Conservation (phyloP, 2,113 vertebrate species). For the Xiphorhynchus elegans region DNA sequence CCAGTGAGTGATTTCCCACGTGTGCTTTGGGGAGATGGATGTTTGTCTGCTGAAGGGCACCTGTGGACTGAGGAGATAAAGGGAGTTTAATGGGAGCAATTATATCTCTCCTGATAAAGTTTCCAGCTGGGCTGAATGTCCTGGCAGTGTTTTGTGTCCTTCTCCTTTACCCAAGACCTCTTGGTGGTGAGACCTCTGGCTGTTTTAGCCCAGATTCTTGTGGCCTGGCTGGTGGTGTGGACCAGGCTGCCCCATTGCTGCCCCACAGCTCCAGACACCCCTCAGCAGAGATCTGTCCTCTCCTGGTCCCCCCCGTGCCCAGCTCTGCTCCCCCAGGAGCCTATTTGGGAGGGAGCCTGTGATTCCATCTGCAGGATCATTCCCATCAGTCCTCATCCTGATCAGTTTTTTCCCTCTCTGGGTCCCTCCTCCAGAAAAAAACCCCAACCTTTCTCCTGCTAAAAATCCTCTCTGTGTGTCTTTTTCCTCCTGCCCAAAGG, state of each 20-base stretch:
- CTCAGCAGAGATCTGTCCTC: background rate
- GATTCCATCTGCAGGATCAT: too few species aligned
- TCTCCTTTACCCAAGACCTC: background rate
- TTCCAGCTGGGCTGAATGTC: background rate
- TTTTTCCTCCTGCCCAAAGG: background rate
- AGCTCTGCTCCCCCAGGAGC: background rate
- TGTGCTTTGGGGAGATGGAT: background rate
- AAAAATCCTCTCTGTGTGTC: background rate
- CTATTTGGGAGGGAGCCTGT: too few species aligned
- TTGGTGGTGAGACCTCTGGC: background rate
- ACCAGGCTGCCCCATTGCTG: background rate
- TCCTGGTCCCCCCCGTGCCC: background rate
- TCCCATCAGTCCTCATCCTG: background rate
- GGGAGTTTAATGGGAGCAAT: background rate
- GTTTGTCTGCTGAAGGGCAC: background rate
- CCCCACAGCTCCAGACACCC: background rate
- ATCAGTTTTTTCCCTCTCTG: background rate
- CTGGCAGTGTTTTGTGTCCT: background rate
- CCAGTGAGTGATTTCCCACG: background rate
- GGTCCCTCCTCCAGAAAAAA: background rate
- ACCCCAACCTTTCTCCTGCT: background rate
- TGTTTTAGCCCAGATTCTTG: background rate
- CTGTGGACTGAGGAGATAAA: background rate
- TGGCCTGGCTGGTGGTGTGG: rapidly evolving
- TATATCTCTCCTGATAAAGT: background rate